Evolutionary conservation across 2,113 vertebrate species (phyloP).

Genomic region (Tragulus kanchil): DNA sequence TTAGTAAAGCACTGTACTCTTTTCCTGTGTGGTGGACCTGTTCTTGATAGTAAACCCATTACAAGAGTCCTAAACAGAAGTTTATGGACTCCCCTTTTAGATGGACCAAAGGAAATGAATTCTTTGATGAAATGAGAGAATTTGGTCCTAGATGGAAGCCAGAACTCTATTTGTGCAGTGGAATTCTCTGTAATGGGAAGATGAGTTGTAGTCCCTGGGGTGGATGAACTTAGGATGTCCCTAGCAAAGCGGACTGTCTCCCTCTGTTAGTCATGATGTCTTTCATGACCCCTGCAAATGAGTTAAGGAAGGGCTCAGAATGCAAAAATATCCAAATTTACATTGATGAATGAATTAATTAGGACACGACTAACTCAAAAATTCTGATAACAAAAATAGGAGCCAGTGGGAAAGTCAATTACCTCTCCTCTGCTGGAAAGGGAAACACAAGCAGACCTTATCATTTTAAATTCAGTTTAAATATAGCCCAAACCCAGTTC

Average conservation of each 20-base stretch:
- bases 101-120: not conserved
- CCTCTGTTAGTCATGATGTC: not conserved
- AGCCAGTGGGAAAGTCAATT: constrained; percentile 49
- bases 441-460: constrained; percentile 26
- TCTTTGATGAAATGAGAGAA: not conserved
- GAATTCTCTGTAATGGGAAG: constrained; percentile 1
- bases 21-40: not conserved
- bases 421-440: not conserved
- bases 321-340: constrained; percentile 40
- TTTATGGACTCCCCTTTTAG: not conserved
- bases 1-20: not conserved
- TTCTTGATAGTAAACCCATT: constrained; percentile 45
- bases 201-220: not conserved
- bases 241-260: not conserved
- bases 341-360: constrained; percentile 49
- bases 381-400: constrained; percentile 61
- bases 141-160: not conserved
- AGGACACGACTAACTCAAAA: constrained; percentile 41
- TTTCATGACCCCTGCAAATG: constrained; percentile 23
- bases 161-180: not conserved
- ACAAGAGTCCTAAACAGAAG: not conserved
- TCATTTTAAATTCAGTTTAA: constrained; percentile 69
- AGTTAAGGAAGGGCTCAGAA: constrained; percentile 10
- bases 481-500: constrained; percentile 26
- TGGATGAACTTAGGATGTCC: not conserved